Percentiles rank a stretch among this genome's conserved stretches.
phyloP scores from a whole-genome alignment of 2,888 invertebrate species.

The Kuschelorhynchus macadamiae region DNA sequence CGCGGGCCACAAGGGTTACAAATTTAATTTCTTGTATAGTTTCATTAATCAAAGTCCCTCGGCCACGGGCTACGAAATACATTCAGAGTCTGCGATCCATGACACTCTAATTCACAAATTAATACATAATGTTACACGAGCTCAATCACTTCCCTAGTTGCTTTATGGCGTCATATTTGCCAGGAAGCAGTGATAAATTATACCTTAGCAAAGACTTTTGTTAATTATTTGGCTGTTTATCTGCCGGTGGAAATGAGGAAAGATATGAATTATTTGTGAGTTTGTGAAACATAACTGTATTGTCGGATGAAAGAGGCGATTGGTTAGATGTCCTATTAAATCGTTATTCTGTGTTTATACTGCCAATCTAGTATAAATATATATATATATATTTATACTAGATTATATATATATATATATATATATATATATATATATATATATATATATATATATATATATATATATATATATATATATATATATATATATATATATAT shows the following conservation, averaged over 20 bases:
- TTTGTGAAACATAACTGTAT: no score
- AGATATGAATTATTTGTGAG: background rate
- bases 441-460: no score
- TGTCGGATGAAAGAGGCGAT: no score
- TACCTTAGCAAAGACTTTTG: slow-evolving; percentile 18
- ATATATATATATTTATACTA: no score
- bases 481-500: no score
- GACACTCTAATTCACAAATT: slow-evolving; percentile 48
- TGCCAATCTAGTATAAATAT: no score
- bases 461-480: no score
- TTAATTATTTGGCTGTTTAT: slow-evolving; percentile 16
- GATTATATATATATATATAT: no score
- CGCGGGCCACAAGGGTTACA: slow-evolving; percentile 40
- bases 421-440: no score
- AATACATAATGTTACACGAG: slow-evolving; percentile 42
- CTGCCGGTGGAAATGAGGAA: slow-evolving; percentile 8
- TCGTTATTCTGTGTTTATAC: no score
- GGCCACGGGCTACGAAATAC: slow-evolving; percentile 34
- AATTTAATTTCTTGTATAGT: slow-evolving; percentile 49
- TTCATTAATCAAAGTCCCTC: slow-evolving; percentile 46
- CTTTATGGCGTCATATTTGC: slow-evolving; percentile 38
- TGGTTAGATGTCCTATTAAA: no score
- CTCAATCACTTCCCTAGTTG: slow-evolving; percentile 39
- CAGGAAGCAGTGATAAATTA: slow-evolving; percentile 29
- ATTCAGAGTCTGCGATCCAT: slow-evolving; percentile 43